Evolutionary conservation across 2,113 vertebrate species (phyloP).

Genomic region (Mus spicilegus): DNA sequence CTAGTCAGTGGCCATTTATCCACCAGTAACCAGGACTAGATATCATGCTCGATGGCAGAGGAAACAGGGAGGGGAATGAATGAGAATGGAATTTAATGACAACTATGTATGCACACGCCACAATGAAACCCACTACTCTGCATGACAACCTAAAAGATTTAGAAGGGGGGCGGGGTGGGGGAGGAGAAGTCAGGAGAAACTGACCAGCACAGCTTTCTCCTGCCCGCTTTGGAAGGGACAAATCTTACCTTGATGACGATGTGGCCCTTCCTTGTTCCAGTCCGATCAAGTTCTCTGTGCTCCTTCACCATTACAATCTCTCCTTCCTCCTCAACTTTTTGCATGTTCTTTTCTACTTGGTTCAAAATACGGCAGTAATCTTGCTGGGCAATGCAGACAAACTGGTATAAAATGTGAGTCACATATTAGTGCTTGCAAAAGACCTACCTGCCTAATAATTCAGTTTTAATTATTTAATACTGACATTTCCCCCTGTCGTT

Average conservation of each 20-base stretch:
- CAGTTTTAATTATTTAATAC: constrained; percentile 73
- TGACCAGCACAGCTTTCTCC: not conserved
- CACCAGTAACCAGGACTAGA: not conserved
- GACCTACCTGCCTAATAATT: constrained; percentile 55
- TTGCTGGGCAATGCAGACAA: constrained; percentile 99
- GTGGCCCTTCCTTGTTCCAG: constrained; percentile 98
- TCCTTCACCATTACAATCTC: constrained; percentile 99
- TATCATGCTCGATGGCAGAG: not conserved
- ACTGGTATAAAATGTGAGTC: constrained; percentile 87
- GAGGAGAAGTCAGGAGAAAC: not conserved
- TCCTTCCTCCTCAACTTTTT: constrained; percentile 98
- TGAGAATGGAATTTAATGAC: no score
- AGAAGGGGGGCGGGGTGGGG: not conserved
- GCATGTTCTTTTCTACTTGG: constrained; percentile 99
- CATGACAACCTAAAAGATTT: not conserved
- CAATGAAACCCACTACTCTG: not conserved
- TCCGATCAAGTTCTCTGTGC: constrained; percentile 97
- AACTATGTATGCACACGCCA: not conserved
- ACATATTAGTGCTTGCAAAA: constrained; percentile 60
- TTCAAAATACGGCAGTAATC: constrained; percentile 99
- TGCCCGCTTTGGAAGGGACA: no score
- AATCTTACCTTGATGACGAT: constrained; percentile 97
- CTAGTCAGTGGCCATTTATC: not conserved
- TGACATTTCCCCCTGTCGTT: constrained; percentile 69
- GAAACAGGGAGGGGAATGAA: not conserved